Evolutionary conservation across 2,888 invertebrate species (phyloP).

Genomic region (Crepidodera aurea): DNA sequence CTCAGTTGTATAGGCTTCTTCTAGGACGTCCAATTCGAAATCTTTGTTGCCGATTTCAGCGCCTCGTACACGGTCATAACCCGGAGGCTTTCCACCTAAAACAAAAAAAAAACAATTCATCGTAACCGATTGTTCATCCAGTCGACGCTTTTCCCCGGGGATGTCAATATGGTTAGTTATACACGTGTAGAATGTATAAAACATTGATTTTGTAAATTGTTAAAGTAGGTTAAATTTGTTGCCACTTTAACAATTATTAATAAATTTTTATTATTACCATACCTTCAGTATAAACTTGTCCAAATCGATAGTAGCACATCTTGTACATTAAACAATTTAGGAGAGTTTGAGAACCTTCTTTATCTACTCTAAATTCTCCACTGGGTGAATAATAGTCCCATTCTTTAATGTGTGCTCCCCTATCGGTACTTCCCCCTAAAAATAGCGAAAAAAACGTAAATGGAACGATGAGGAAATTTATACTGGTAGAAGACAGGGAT

Average conservation of each 20-base stretch:
- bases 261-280: neutral
- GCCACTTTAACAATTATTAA: neutral
- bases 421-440: conserved; percentile 89
- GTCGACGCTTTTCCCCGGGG: no score
- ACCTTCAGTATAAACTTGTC: conserved; percentile 94
- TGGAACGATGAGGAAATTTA: no score
- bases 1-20: conserved; percentile 99
- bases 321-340: conserved; percentile 99
- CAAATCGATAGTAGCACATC: conserved; percentile 99
- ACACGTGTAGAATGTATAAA: no score
- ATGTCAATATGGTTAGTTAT: no score
- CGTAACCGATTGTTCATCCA: no score
- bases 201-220: no score
- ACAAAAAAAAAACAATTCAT: conserved; percentile 32
- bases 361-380: conserved; percentile 96
- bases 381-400: conserved; percentile 94
- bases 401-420: conserved; percentile 95
- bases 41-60: conserved; percentile 99
- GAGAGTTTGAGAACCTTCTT: conserved; percentile 88
- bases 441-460: no score
- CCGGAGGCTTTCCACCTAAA: conserved; percentile 84
- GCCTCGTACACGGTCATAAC: conserved; percentile 94
- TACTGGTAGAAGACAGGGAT: no score
- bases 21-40: conserved; percentile 96
- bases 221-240: no score